phyloP scores from a whole-genome alignment of 2,888 invertebrate genomes.

The Gymnocheta viridis region DNA sequence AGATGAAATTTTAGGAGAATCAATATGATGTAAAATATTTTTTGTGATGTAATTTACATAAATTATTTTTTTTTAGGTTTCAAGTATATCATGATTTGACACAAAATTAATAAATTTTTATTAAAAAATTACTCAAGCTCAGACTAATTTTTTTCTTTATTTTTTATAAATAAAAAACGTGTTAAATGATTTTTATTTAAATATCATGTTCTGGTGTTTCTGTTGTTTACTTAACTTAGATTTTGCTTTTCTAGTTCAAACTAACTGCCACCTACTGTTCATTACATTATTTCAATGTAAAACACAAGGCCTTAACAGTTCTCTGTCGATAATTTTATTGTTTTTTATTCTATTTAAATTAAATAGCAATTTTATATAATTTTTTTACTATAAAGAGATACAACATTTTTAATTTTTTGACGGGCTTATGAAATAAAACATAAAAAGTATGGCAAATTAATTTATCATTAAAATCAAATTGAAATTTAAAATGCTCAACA shows the following conservation, averaged over 20 bases:
- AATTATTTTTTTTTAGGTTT: neutral
- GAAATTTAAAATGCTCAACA: too few relatives aligned
- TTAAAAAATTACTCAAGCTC: too few relatives aligned
- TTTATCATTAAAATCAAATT: too few relatives aligned
- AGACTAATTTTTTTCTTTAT: neutral
- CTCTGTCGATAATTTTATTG: neutral
- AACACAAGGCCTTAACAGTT: neutral
- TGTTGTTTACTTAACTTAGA: neutral
- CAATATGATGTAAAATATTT: too few relatives aligned
- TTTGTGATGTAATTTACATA: neutral
- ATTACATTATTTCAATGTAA: neutral
- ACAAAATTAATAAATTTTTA: neutral
- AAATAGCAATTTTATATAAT: neutral
- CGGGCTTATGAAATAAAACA: too few relatives aligned
- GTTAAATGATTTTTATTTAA: neutral
- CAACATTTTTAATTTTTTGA: too few relatives aligned
- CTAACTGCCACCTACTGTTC: neutral
- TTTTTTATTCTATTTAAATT: neutral
- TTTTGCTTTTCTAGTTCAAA: neutral
- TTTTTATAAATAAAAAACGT: neutral
- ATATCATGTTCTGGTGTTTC: neutral
- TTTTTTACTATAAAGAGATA: too few relatives aligned
- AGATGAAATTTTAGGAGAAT: neutral
- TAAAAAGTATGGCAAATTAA: too few relatives aligned
- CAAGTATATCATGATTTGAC: neutral